Percentiles rank a stretch among this genome's conserved stretches.
Conservation (phyloP, 1,140 invertebrate species). For the Temnothorax curvispinosus region DNA sequence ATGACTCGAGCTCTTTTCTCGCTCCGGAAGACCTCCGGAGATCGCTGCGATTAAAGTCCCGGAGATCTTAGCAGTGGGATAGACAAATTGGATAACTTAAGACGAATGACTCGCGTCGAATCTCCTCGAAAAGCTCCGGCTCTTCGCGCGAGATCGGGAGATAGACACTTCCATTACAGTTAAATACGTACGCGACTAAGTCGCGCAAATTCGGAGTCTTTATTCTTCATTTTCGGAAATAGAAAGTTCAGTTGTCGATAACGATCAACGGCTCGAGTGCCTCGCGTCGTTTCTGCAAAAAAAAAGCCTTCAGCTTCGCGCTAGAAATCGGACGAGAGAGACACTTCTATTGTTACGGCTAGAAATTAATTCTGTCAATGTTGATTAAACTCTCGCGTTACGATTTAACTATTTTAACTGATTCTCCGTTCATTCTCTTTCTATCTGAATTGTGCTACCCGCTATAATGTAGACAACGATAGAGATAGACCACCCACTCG, state of each 20-base stretch:
- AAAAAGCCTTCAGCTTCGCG: not conserved
- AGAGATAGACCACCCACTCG: not conserved
- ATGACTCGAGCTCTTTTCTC: not conserved
- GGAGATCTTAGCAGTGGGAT: not conserved
- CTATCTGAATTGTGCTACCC: not conserved
- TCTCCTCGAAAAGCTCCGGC: not conserved
- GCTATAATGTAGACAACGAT: not conserved
- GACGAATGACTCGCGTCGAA: not conserved
- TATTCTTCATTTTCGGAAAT: not conserved
- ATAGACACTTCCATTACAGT: not conserved
- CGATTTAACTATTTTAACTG: too few species aligned
- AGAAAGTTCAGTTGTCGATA: constrained; percentile 4
- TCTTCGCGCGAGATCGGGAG: not conserved
- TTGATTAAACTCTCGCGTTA: not conserved
- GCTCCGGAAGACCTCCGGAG: not conserved
- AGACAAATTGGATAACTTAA: constrained; percentile 3
- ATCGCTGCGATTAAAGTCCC: not conserved
- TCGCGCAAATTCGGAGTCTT: not conserved
- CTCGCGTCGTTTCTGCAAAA: not conserved
- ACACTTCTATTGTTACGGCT: not conserved
- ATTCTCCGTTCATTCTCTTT: not conserved
- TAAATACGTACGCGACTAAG: not conserved
- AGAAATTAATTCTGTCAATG: not conserved
- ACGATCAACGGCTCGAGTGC: not conserved
- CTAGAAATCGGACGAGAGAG: not conserved